These are phyloP conservation scores for Cyclophora punctaria DNA, from an alignment of 2,888 invertebrate genomes.

Conservation along the genomic window DNA sequence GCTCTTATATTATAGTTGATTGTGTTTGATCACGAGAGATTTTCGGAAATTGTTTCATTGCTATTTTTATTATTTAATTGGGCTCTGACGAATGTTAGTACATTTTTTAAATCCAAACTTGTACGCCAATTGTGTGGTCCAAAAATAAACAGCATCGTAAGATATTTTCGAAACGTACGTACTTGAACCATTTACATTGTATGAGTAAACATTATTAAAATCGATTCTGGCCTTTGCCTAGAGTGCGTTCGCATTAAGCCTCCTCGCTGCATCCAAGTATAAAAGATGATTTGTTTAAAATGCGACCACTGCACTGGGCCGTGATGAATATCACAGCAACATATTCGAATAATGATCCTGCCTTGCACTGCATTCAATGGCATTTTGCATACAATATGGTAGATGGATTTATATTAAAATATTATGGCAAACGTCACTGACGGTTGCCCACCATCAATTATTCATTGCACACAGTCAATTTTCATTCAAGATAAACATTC, in stretches of 20 bases:
- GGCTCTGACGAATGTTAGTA: too few species aligned
- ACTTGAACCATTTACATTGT: too few species aligned
- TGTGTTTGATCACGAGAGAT: not conserved
- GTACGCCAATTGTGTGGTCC: too few species aligned
- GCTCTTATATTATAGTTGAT: not conserved
- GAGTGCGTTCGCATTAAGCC: slow-evolving; percentile 31
- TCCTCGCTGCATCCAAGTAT: slow-evolving; percentile 10
- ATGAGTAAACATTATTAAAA: slow-evolving; percentile 41
- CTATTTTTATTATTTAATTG: too few species aligned
- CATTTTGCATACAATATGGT: slow-evolving; percentile 75
- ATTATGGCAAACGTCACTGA: slow-evolving; percentile 71
- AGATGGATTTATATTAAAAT: slow-evolving; percentile 75
- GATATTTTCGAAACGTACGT: too few species aligned
- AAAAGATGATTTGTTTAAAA: slow-evolving; percentile 75
- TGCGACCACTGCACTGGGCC: slow-evolving; percentile 45
- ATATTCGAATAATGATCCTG: slow-evolving; percentile 73
- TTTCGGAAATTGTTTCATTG: too few species aligned
- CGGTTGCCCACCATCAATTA: slow-evolving; percentile 71
- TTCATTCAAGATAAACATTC: slow-evolving; percentile 57
- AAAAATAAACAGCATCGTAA: too few species aligned
- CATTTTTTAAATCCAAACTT: too few species aligned
- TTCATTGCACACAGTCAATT: slow-evolving; percentile 72
- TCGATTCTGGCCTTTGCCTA: slow-evolving; percentile 34
- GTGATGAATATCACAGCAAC: slow-evolving; percentile 71
- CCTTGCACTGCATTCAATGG: slow-evolving; percentile 72